phyloP scores from a whole-genome alignment of 2,113 vertebrate genomes.

The Oceanites oceanicus region DNA sequence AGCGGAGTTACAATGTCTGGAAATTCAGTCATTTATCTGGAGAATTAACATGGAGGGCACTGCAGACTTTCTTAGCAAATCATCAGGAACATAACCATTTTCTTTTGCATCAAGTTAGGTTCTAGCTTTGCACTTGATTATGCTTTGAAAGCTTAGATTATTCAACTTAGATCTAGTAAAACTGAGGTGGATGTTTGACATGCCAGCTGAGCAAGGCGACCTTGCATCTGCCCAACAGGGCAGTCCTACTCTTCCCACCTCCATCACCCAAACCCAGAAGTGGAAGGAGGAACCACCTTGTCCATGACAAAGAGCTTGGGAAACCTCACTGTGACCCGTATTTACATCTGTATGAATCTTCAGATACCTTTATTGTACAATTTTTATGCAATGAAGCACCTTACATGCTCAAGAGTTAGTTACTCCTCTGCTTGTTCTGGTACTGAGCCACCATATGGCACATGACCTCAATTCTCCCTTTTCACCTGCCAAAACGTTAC shows the following conservation, averaged over 20 bases:
- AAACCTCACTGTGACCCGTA: not conserved
- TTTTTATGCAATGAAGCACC: not conserved
- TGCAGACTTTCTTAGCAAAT: not conserved
- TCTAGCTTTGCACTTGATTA: not conserved
- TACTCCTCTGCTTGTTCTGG: not conserved
- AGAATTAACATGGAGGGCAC: rapidly evolving
- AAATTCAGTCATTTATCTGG: not conserved
- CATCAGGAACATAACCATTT: not conserved
- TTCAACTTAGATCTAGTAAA: not conserved
- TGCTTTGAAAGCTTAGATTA: not conserved
- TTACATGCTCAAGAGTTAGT: not conserved
- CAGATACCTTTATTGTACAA: not conserved
- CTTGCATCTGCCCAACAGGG: not conserved
- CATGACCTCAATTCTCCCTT: not conserved
- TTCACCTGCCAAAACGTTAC: not conserved
- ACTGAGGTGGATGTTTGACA: not conserved
- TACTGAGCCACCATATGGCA: not conserved
- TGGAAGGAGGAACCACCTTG: not conserved
- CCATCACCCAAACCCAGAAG: not conserved
- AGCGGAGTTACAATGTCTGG: not conserved
- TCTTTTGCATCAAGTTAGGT: not conserved
- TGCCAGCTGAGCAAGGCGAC: not conserved
- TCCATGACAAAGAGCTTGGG: not conserved
- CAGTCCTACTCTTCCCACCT: not conserved
- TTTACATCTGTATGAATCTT: not conserved